Evolutionary conservation across 2,113 vertebrate species (phyloP), one percentile per base, ranked within the genome.

Genomic region (Bujurquina vittata): DNA sequence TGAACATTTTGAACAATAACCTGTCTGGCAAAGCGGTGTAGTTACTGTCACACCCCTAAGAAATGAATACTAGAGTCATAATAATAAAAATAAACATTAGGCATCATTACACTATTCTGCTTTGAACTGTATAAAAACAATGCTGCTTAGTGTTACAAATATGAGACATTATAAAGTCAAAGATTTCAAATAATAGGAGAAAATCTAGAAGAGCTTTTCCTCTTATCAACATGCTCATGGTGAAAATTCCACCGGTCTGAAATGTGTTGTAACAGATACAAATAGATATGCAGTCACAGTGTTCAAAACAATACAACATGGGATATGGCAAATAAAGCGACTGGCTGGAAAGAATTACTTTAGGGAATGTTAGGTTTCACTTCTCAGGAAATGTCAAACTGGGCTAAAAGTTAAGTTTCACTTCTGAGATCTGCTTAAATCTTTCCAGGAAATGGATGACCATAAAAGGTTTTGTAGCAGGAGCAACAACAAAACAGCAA

Each of bases 401-500:
- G 46, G 23, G 43, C 23, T 4, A 23, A 75, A 79, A 52, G 46
- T 65, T 78, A 43, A 58, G 80, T 78, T 75, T 81, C 37, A 31
- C 40, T 67, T 67, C 23, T 49, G 63, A 67, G 9, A 33, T 49
- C 43, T 10, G 46, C 61, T 37, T n/a, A 2, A 33, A 49, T 65
- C 22, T 57, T 72, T 35, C 26, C 26, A 75, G 83, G 79, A 81
- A 88, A 62, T 29, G n/a, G 14, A 57, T 49, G 73, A 81, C 29
- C 83, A 67, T 75, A 49, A 59, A 87, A 84, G 40, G 55, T 69
- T 77, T 61, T 58, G 60, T 35, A 46, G 80, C 29, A 43, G 80
- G 18, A 80, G 2, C 20, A 73, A 56, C 37, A 80, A 73, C 40
- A 52, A 23, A 72, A 78, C 35, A 43, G 60, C 29, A 69, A 79